These are phyloP conservation scores for Leptopilina drosophilae DNA, from an alignment of 2,888 invertebrate species.

Conservation along the genomic window DNA sequence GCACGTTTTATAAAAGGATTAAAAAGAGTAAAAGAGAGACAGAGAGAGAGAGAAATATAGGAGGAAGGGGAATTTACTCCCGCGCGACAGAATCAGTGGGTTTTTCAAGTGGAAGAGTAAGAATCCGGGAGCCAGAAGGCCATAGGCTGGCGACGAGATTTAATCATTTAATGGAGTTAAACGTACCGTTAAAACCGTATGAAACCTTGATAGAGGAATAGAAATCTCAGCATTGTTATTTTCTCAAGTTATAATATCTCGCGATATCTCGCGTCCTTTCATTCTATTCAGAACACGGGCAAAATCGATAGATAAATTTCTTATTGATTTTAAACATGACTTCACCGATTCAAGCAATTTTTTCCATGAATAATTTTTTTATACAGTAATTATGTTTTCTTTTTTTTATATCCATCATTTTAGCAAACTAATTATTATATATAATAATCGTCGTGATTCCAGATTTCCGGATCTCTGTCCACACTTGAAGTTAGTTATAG, in stretches of 20 bases:
- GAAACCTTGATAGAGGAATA: background rate
- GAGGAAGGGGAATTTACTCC: background rate
- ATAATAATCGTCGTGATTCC: too few relatives aligned
- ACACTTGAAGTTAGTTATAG: too few relatives aligned
- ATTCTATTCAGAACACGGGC: slow-evolving; percentile 5
- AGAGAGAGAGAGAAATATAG: too few relatives aligned
- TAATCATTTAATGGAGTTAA: slow-evolving; percentile 55
- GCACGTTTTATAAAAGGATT: slow-evolving; percentile 26
- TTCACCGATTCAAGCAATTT: background rate
- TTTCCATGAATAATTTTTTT: background rate
- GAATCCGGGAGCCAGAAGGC: background rate
- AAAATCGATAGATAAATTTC: background rate
- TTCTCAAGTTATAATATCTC: slow-evolving; percentile 5
- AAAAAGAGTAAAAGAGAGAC: background rate
- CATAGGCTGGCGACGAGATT: slow-evolving; percentile 50
- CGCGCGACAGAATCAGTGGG: slow-evolving; percentile 9
- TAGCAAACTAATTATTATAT: too few relatives aligned
- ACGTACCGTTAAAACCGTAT: slow-evolving; percentile 48
- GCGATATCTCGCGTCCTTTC: background rate
- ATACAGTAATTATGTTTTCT: background rate
- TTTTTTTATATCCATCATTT: background rate
- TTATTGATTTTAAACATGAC: background rate
- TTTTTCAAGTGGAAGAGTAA: slow-evolving; percentile 16
- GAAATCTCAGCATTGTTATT: slow-evolving; percentile 14
- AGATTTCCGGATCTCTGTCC: too few relatives aligned